A percentile compares a stretch with the other conserved stretches of the same genome.
phyloP scores from a whole-genome alignment of 2,797 vertebrate species.

The Platalea minor region DNA sequence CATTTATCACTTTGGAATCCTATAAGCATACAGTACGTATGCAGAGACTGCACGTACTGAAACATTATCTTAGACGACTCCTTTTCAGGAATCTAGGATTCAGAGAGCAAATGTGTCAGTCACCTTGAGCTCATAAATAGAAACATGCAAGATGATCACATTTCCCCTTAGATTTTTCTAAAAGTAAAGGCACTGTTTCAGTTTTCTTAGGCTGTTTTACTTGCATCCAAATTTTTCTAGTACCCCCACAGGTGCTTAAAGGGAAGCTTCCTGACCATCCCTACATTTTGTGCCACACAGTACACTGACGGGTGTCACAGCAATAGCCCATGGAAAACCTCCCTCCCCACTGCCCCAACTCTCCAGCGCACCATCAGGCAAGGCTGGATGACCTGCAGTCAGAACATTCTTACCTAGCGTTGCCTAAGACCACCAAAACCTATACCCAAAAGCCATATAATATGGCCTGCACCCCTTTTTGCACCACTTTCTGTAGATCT shows the following conservation, averaged over 20 bases:
- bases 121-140: background rate
- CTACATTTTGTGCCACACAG: background rate
- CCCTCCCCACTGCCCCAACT: background rate
- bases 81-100: background rate
- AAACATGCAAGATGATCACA: fast-evolving
- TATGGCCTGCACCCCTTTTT: background rate
- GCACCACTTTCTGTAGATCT: background rate
- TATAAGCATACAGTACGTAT: background rate
- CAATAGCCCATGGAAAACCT: background rate
- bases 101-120: background rate
- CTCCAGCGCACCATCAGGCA: background rate
- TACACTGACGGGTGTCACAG: background rate
- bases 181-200: background rate
- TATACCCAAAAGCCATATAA: background rate
- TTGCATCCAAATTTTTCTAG: background rate
- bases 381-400: background rate
- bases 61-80: background rate
- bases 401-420: background rate
- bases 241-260: background rate
- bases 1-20: conserved; percentile 7
- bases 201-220: background rate
- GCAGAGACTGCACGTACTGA: background rate
- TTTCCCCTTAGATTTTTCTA: background rate
- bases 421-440: background rate
- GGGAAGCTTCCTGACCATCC: background rate